Conservation (phyloP, 1,140 invertebrate species). For the Papilio polyxenes region DNA sequence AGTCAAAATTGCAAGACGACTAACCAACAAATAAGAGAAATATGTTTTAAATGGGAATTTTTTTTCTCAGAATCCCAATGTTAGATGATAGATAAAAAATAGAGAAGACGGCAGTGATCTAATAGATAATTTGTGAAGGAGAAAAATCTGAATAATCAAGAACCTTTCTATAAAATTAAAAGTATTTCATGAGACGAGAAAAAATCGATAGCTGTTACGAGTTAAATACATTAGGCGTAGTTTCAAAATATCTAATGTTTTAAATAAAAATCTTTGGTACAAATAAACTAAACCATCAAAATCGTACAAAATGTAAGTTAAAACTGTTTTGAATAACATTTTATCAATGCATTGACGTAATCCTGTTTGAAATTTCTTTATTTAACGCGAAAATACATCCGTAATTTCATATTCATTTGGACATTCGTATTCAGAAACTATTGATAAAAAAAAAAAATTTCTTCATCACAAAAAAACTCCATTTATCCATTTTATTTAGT, state of each 20-base stretch:
- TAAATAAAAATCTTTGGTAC: slow-evolving; percentile 9
- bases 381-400: not conserved
- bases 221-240: not conserved
- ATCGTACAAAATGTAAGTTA: not conserved
- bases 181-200: not conserved
- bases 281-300: not conserved
- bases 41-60: too few species aligned
- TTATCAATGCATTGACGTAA: too few species aligned
- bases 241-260: not conserved
- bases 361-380: too few species aligned
- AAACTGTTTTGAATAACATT: not conserved
- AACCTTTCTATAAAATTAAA: too few species aligned
- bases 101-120: not conserved
- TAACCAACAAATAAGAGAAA: too few species aligned
- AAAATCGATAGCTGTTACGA: not conserved
- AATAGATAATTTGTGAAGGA: not conserved
- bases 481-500: not conserved
- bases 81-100: too few species aligned
- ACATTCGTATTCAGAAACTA: not conserved
- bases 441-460: not conserved
- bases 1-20: not conserved
- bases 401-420: not conserved
- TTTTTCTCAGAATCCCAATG: too few species aligned
- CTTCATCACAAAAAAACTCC: not conserved
- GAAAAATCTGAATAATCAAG: too few species aligned